Base-by-base conservation (phyloP, 2,113 vertebrate species). In the Tautogolabrus adspersus region DNA sequence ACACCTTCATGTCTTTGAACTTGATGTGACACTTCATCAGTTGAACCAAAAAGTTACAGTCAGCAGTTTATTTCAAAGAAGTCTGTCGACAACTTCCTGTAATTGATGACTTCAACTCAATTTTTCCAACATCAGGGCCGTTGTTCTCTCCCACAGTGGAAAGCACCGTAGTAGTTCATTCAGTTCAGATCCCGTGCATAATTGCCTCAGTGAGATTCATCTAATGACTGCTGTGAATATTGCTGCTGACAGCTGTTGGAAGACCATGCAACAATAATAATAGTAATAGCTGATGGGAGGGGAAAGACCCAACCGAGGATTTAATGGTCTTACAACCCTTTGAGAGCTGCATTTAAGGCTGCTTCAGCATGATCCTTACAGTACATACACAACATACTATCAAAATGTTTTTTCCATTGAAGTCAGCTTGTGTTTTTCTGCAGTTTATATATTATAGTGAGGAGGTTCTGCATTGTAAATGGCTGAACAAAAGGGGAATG, bases 231-330 rank as follows among this genome's bases (percentile, higher is more conserved):
- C 78, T 74, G 83, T 54, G 71, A 76, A 66, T 73, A 84, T 79
- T 72, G 51, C 63, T 76, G 67, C 81, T 81, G 88, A 88, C 87
- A 85, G 73, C 80, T 82, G 81, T 47, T 79, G 58, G 58, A 84
- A 71, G 72, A 73, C 71, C 58, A 38, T 38, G 64, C 71, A 74
- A 84, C 78, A 84, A 86, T 67, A 85, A 85, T 77, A 73, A 55
- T 57, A 56, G 69, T 59, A 63, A 77, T 72, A 72, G 75, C 57
- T 87, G 58, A 78, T 59, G 1, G 71, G 42, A 71, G 37, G 51
- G 18, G 65, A 81, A 84, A 62, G 40, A n/a, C 61, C 66, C 69
- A 70, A 66, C 69, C 66, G 78, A 75, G 68, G 47, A 72, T 69
- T 15, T 75, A 82, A 84, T 86, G 60, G 46, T 58, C 61, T 59